phyloP scores from a whole-genome alignment of 1,140 invertebrate species.

The Stenopsyche tienmushanensis region DNA sequence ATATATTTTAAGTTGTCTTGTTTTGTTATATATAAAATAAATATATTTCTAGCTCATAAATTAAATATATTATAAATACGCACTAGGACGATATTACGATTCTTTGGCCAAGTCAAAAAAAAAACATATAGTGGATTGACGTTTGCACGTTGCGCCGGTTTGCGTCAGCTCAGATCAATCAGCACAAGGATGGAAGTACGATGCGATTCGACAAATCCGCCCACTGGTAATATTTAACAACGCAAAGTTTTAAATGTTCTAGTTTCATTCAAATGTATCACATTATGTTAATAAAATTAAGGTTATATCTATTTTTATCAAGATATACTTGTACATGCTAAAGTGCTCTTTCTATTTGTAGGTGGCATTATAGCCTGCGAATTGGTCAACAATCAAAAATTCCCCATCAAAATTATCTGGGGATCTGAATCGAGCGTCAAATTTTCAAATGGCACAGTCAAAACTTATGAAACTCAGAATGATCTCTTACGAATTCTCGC shows the following conservation, averaged over 20 bases:
- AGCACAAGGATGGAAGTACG: slow-evolving; percentile 55
- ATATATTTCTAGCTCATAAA: too few species aligned
- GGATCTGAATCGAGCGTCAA: slow-evolving; percentile 47
- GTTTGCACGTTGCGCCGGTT: too few species aligned
- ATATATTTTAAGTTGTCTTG: too few species aligned
- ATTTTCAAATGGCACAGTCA: slow-evolving; percentile 44
- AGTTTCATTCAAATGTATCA: neutral
- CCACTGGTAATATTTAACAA: slow-evolving; percentile 46
- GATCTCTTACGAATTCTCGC: slow-evolving; percentile 63
- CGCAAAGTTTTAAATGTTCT: slow-evolving; percentile 15
- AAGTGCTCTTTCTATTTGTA: slow-evolving; percentile 33
- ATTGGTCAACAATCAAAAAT: slow-evolving; percentile 45
- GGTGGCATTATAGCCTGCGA: slow-evolving; percentile 52
- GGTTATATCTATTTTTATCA: slow-evolving; percentile 2
- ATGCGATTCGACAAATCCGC: slow-evolving; percentile 51
- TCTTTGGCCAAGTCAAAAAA: too few species aligned
- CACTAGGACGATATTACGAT: too few species aligned
- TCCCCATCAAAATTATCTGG: slow-evolving; percentile 50
- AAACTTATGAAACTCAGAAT: slow-evolving; percentile 61
- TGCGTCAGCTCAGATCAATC: too few species aligned
- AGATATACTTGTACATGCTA: neutral
- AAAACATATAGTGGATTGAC: too few species aligned
- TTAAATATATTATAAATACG: too few species aligned
- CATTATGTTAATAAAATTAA: slow-evolving; percentile 23
- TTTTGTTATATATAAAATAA: too few species aligned